Conservation (phyloP, 2,797 vertebrate species). For the Esox lucius region DNA sequence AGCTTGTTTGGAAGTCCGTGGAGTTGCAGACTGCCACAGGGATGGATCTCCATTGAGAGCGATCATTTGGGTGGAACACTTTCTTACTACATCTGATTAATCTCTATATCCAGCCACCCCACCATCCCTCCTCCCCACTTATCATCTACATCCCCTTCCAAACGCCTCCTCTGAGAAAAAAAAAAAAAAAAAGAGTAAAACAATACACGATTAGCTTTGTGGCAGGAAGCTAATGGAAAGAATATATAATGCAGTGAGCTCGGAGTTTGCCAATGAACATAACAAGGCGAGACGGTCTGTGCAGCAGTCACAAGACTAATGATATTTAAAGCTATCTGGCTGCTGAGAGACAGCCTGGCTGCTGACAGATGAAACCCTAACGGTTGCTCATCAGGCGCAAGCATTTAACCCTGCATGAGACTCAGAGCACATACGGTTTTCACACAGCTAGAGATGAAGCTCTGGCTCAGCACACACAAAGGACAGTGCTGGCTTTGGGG, state of each 20-base stretch:
- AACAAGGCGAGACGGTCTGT: background rate
- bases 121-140: background rate
- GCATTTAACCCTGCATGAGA: background rate
- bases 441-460: background rate
- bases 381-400: background rate
- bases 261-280: background rate
- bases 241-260: background rate
- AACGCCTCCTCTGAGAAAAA: background rate
- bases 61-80: conserved; percentile 1
- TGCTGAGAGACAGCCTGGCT: background rate
- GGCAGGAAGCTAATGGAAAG: background rate
- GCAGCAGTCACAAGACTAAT: background rate
- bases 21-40: background rate
- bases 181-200: background rate
- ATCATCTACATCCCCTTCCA: background rate
- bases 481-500: background rate
- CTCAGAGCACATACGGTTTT: background rate
- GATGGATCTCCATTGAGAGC: background rate
- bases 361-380: conserved; percentile 5
- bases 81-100: background rate
- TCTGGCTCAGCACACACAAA: background rate
- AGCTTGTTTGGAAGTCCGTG: background rate
- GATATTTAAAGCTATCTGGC: background rate
- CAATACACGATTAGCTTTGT: conserved; percentile 2
- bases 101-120: background rate